phyloP scores from a whole-genome alignment of 1,140 invertebrate genomes.

The Lepidotrigona ventralis region DNA sequence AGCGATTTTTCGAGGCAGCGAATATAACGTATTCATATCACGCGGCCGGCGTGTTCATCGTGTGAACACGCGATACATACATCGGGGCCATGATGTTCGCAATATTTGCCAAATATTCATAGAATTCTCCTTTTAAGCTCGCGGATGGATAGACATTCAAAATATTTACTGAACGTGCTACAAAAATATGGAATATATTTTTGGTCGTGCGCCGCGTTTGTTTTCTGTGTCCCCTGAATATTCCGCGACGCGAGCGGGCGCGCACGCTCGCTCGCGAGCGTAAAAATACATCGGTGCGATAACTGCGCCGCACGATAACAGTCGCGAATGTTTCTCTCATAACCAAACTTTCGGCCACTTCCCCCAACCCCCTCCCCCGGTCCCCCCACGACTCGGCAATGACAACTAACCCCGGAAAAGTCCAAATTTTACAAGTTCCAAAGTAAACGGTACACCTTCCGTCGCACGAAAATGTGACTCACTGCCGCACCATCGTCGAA shows the following conservation, averaged over 20 bases:
- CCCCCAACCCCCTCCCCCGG: background rate
- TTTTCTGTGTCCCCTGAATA: constrained; percentile 27
- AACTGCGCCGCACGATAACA: constrained; percentile 32
- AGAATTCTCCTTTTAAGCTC: constrained; percentile 30
- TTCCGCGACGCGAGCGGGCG: background rate
- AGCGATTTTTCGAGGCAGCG: background rate
- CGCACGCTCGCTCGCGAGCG: constrained; percentile 19
- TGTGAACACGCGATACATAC: constrained; percentile 2
- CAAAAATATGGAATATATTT: constrained; percentile 42
- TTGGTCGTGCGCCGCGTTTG: constrained; percentile 17
- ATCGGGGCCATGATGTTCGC: constrained; percentile 1
- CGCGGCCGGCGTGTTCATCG: background rate
- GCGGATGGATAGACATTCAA: constrained; percentile 23
- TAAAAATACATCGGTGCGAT: constrained; percentile 47
- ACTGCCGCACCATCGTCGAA: background rate
- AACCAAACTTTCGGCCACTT: constrained; percentile 51
- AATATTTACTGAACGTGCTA: constrained; percentile 44
- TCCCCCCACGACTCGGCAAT: constrained; percentile 14
- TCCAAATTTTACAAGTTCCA: constrained; percentile 46
- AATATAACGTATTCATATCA: constrained; percentile 24
- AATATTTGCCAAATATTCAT: constrained; percentile 44
- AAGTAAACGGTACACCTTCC: constrained; percentile 6
- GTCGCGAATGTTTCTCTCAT: constrained; percentile 45
- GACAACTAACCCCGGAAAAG: constrained; percentile 58
- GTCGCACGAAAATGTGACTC: constrained; percentile 6